Base-by-base conservation (phyloP, 2,113 vertebrate genomes). In the Burhinus bistriatus region DNA sequence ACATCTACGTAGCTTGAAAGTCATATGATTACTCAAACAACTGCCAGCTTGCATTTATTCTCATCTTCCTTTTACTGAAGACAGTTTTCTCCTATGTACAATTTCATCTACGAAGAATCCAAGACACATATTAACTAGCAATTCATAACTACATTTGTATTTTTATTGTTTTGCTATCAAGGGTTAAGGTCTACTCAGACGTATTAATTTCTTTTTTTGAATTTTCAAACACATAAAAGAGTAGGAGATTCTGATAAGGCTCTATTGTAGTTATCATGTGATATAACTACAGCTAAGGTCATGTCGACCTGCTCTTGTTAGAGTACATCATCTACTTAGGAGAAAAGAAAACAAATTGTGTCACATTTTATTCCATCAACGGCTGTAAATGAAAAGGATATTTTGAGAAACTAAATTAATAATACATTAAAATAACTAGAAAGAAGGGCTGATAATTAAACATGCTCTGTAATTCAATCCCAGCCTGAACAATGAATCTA, bases 261-360 rank as follows among this genome's bases (percentile, higher is more conserved):
- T 58, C 90, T 83, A 97, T 87, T 97, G 95, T 96, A 93, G 80
- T 95, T 96, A 97, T 95, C 92, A 93, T 81, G 94, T 92, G 98
- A 94, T 97, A 95, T 89, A 97, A 96, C 65, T 94, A 83, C 95
- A 98, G 84, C 91, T 98, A 96, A 98, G 98, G 98, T 98, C 97
- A 95, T 83, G 65, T 89, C 92, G 97, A 98, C 98, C 98, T 97
- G 93, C 80, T 89, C 73, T 90, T 92, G 87, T 96, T 96, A 93
- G 75, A 97, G 95, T 97, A 97, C 77, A 77, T 96, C 96, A 96
- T 98, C 97, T 97, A 88, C 95, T 95, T 93, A 97, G 93, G 64
- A 95, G 95, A 98, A 97, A 97, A 97, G 93, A 98, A 98, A 98
- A 98, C 95, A 98, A 97, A 97, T 96, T 95, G 96, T 97, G 89